These are phyloP conservation scores for Sula dactylatra DNA, from an alignment of 2,113 vertebrate species.

Conservation along the genomic window DNA sequence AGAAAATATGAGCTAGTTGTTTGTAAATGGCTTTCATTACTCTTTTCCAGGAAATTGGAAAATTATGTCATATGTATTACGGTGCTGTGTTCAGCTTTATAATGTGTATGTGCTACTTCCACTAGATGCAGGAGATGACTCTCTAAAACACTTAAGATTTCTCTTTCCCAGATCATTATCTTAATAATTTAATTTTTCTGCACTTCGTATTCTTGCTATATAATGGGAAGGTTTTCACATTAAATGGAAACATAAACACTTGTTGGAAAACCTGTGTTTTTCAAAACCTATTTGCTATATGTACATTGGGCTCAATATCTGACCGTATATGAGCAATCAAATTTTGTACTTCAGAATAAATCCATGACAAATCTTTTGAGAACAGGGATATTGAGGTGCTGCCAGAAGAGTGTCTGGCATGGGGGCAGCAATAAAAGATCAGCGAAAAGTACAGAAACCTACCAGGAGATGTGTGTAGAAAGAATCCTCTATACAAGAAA, in stretches of 20 bases:
- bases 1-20: not conserved
- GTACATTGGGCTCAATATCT: not conserved
- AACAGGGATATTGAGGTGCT: not conserved
- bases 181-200: not conserved
- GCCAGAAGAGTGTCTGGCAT: not conserved
- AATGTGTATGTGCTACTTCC: not conserved
- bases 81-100: not conserved
- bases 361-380: not conserved
- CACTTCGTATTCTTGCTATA: not conserved
- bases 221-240: not conserved
- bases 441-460: not conserved
- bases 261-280: not conserved
- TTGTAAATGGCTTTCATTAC: not conserved
- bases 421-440: not conserved
- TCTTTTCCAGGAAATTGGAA: not conserved
- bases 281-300: not conserved
- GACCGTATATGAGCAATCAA: not conserved
- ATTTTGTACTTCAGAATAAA: not conserved
- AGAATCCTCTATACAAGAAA: not conserved
- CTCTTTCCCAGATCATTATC: not conserved
- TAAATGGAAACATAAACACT: not conserved
- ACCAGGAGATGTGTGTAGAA: not conserved
- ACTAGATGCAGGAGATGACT: not conserved
- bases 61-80: not conserved
- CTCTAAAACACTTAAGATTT: not conserved